Evolutionary conservation across 2,797 vertebrate species (phyloP), one percentile per base, ranked within the genome.

Genomic region (Crypturellus tataupa): DNA sequence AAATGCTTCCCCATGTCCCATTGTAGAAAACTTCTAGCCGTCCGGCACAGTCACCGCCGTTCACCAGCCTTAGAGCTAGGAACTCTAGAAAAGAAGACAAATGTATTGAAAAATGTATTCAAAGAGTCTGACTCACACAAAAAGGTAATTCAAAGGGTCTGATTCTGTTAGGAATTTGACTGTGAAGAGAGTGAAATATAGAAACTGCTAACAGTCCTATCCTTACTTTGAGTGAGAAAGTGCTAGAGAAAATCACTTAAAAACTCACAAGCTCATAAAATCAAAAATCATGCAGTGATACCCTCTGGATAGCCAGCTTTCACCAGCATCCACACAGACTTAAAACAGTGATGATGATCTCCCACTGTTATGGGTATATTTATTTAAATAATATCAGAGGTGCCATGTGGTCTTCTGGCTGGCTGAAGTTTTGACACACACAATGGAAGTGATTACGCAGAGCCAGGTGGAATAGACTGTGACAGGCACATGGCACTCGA

Each of bases 11-110:
- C 97, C 97, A 97, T 1, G 95, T 97, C 56, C 96, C 96, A 0
- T 98, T 97, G 93, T 98, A 97, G 95, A 97, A 97, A 68, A 98
- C 75, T 78, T 98, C 97, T 42, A 98, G 94, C 42, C 97, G 87
- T 12, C 97, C 97, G 3, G 95, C 53, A 80, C 97, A 97, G 27
- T 53, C 77, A 4, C 33, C 29, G 44, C 96, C 94, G 7, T 95
- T 37, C 35, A 25, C 77, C 42, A 97, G 75, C 78, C 94, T 95
- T 85, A 97, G 78, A 84, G 29, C 68, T 85, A 95, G 78, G 90
- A 93, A 96, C 59, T 96, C 96, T 97, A 46, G 21, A 94, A 85
- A 31, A 10, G 39, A 91, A 91, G 59, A 40, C 23, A 77, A 8
- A n/a, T n/a, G n/a, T n/a, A n/a, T n/a, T n/a, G n/a, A 19, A 78